Conservation (phyloP, 2,113 vertebrate species). For the Choloepus hoffmanni region DNA sequence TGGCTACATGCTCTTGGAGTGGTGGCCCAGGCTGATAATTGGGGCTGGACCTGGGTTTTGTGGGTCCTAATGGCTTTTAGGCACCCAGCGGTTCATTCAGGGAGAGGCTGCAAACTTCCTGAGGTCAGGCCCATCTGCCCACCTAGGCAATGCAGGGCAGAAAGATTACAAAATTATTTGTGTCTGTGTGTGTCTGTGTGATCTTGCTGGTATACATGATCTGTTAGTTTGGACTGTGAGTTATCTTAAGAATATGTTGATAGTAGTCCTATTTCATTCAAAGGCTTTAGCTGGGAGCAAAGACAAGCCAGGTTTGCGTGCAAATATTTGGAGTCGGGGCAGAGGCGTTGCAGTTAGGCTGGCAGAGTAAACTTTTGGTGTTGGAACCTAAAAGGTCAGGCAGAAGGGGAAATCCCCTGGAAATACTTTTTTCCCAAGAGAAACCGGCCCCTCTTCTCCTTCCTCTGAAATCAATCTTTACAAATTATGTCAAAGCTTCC, state of each 20-base stretch:
- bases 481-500: conserved; percentile 7
- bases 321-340: background rate
- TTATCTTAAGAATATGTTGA: background rate
- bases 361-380: background rate
- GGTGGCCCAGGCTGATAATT: background rate
- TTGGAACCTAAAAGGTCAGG: background rate
- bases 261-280: background rate
- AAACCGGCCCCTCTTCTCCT: background rate
- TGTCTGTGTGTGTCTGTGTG: background rate
- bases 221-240: background rate
- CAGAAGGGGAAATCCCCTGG: background rate
- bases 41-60: background rate
- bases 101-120: background rate
- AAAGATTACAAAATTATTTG: background rate
- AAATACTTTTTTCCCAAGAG: background rate
- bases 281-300: background rate
- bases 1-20: background rate
- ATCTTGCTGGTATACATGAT: background rate
- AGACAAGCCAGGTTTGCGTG: background rate
- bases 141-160: background rate
- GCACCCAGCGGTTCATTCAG: background rate
- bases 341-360: background rate
- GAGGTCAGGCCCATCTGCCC: background rate
- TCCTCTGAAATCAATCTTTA: conserved; percentile 16
- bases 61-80: background rate